Evolutionary conservation across 2,113 vertebrate genomes (phyloP).

Genomic region (Cyprichromis sp.): DNA sequence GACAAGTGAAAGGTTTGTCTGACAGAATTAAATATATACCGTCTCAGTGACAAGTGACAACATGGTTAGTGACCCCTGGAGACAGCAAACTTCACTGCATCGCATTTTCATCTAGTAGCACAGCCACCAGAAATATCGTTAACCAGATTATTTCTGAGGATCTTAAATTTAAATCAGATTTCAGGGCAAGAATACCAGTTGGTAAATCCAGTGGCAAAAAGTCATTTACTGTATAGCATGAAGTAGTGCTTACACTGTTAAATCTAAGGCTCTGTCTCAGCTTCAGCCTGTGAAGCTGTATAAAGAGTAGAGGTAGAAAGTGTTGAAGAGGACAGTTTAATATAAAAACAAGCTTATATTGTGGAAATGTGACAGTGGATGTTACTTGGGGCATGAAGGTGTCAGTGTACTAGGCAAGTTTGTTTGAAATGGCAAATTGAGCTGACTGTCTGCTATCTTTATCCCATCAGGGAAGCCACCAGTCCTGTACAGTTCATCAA

Average conservation of each 20-base stretch:
- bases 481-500: background rate
- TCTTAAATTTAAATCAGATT: background rate
- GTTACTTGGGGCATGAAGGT: background rate
- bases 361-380: background rate
- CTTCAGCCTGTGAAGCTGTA: background rate
- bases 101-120: background rate
- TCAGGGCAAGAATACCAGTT: background rate
- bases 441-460: background rate
- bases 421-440: background rate
- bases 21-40: background rate
- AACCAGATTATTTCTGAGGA: background rate
- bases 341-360: background rate
- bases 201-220: background rate
- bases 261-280: background rate
- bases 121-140: background rate
- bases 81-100: background rate
- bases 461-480: background rate
- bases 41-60: background rate
- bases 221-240: background rate
- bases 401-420: background rate
- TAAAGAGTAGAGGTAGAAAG: background rate
- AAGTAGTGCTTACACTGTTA: background rate
- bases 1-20: background rate
- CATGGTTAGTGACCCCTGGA: background rate
- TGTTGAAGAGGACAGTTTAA: background rate